These are phyloP conservation scores for Notolepis coatsorum DNA, from an alignment of 2,797 vertebrate genomes.

Conservation along the genomic window DNA sequence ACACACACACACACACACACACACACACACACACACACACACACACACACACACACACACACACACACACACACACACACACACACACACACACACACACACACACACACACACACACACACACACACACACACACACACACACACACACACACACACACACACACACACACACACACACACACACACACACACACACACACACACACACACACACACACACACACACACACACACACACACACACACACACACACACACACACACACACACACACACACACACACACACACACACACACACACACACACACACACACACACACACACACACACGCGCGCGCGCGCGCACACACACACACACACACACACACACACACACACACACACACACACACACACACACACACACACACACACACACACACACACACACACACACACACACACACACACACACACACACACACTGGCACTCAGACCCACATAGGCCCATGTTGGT, in stretches of 20 bases:
- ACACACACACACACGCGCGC: constrained; percentile 4
- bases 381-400: constrained; percentile 5
- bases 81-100: constrained; percentile 8
- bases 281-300: background rate
- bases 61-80: constrained; percentile 2
- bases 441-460: background rate
- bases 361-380: too few relatives aligned
- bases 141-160: constrained; percentile 2
- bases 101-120: background rate
- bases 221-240: constrained; percentile 4
- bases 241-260: constrained; percentile 20
- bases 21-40: background rate
- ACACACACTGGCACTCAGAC: background rate
- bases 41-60: constrained; percentile 11
- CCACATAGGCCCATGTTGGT: too few relatives aligned
- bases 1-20: too few relatives aligned
- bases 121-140: constrained; percentile 29
- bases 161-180: background rate
- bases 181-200: too few relatives aligned
- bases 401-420: constrained; percentile 1
- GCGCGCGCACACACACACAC: background rate
- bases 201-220: constrained; percentile 1
- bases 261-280: background rate
- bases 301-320: constrained; percentile 24
- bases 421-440: constrained; percentile 19